Base-by-base conservation (phyloP, 2,797 vertebrate species). In the Peromyscus melanophrys region DNA sequence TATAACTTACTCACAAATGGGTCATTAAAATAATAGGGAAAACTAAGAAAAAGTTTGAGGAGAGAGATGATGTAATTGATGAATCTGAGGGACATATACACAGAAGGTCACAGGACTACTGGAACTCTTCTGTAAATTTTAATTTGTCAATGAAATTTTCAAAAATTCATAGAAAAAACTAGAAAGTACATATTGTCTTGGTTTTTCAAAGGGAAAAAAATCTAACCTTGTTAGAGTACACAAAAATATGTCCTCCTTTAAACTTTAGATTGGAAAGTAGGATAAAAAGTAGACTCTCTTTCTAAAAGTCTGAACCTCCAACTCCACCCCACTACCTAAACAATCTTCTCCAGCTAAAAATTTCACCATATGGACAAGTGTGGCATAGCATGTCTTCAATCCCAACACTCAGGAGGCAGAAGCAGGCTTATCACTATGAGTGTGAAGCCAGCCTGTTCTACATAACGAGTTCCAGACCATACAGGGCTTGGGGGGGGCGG, bases 131-230 rank as follows among this genome's bases (percentile, higher is more conserved):
- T 69, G 4, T 52, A 77, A 80, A 46, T 80, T 21, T 85, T 6
- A 65, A 34, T 65, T 69, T 59, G 59, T 77, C 75, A 89, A 40
- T 81, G 67, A 84, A 95, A 76, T 19, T 85, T 59, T 84, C 71
- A 65, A 92, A 96, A 92, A 61, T 65, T 31, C 27, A 31, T 10
- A 59, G 17, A 92, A 2, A 85, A 67, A 83, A 40, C 34, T 81
- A 17, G 49, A 88, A 82, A 59, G 59, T 59, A 77, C 40, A 12
- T 5, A 46, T 13, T 78, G 52, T 7, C 49, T 75, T 73, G 37
- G 80, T 87, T 59, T 78, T 57, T 59, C 12, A 46, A 1, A 19
- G 63, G 31, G 52, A 75, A 87, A 75, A 63, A 75, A 57, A 40
- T 16, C 6, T 17, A 14, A 43, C 61, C 83, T 27, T 61, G 17